These are phyloP conservation scores for Peromyscus aztecus DNA, from an alignment of 2,797 vertebrate genomes.

Conservation along the genomic window DNA sequence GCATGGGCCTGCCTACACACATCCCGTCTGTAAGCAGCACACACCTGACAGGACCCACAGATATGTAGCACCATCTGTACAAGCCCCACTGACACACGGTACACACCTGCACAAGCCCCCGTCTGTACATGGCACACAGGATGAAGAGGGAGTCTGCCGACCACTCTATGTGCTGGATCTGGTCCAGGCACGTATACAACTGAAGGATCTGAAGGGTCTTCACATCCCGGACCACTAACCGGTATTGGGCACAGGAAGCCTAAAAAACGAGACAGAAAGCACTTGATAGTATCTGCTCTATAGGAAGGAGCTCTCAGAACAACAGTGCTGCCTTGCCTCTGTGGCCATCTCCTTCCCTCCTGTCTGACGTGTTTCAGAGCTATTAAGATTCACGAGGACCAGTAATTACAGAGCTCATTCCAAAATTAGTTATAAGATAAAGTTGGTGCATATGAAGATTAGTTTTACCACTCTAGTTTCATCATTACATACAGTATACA, in stretches of 20 bases:
- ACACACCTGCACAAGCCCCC: slow-evolving; percentile 95
- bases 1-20: neutral
- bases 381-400: rapidly evolving
- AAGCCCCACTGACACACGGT: slow-evolving; percentile 87
- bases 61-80: slow-evolving; percentile 97
- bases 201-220: slow-evolving; percentile 93
- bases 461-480: neutral
- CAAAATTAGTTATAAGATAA: neutral
- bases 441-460: neutral
- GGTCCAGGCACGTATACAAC: slow-evolving; percentile 96
- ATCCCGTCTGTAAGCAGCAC: rapidly evolving
- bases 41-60: slow-evolving; percentile 95
- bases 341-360: neutral
- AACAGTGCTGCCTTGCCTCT: rapidly evolving
- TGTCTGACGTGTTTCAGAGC: rapidly evolving
- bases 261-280: slow-evolving; percentile 67
- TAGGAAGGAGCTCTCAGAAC: rapidly evolving
- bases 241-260: slow-evolving; percentile 96
- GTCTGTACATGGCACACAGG: slow-evolving; percentile 97
- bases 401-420: rapidly evolving
- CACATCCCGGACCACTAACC: slow-evolving; percentile 93
- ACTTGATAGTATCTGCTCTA: rapidly evolving
- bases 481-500: neutral
- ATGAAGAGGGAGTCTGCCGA: slow-evolving; percentile 97
- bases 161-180: slow-evolving; percentile 96